These are phyloP conservation scores for Tachina fera DNA, from an alignment of 2,888 invertebrate genomes.

Conservation along the genomic window DNA sequence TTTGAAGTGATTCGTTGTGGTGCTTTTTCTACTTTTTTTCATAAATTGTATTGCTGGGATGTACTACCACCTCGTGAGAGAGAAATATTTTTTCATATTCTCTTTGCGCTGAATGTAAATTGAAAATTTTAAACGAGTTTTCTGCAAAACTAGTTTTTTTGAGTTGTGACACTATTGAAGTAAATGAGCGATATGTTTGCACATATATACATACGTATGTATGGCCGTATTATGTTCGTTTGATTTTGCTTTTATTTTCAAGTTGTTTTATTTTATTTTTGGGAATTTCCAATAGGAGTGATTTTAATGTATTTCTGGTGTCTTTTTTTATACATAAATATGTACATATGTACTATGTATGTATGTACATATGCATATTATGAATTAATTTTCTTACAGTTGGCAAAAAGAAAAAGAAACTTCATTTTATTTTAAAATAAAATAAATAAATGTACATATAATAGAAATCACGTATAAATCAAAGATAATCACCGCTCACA, in stretches of 20 bases:
- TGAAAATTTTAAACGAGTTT: too few relatives aligned
- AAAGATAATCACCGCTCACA: conserved; percentile 58
- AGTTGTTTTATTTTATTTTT: conserved; percentile 29
- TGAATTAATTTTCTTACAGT: conserved; percentile 36
- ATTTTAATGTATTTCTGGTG: conserved; percentile 49
- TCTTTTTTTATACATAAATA: conserved; percentile 9
- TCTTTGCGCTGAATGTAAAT: too few relatives aligned
- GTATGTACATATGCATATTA: conserved; percentile 15
- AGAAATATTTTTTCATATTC: too few relatives aligned
- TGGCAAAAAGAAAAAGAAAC: conserved; percentile 30
- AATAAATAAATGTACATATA: conserved; percentile 33
- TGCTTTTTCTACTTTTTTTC: too few relatives aligned
- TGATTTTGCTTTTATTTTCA: conserved; percentile 9
- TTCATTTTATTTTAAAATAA: conserved; percentile 27
- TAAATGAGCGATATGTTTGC: too few relatives aligned
- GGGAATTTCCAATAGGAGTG: conserved; percentile 61
- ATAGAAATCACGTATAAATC: conserved; percentile 64
- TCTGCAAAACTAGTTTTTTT: too few relatives aligned
- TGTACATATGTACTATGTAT: too few relatives aligned
- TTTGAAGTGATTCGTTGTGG: too few relatives aligned
- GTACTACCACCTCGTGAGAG: too few relatives aligned
- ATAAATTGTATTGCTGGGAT: too few relatives aligned
- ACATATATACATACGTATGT: background rate
- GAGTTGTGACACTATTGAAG: too few relatives aligned
- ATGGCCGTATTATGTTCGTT: conserved; percentile 2